Evolutionary conservation across 2,797 vertebrate species (phyloP).

Genomic region (Peromyscus aztecus): DNA sequence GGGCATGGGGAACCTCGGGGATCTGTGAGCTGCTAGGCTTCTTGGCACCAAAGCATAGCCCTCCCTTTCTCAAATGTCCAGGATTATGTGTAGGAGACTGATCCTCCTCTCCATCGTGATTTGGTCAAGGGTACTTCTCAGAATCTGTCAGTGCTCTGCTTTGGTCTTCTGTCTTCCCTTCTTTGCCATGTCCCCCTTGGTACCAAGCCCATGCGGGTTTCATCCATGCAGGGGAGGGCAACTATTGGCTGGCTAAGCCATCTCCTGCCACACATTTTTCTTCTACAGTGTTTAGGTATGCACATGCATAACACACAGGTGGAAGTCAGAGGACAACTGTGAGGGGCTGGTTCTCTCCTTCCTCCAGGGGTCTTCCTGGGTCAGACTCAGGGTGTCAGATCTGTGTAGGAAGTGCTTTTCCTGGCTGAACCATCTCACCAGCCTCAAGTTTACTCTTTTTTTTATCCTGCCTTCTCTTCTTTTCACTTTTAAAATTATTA

Average conservation of each 20-base stretch:
- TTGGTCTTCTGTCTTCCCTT: background rate
- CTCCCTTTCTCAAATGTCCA: slow-evolving; percentile 28
- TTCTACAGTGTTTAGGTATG: background rate
- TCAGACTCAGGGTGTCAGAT: too few species aligned
- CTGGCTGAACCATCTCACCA: background rate
- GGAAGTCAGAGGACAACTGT: background rate
- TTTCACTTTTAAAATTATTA: background rate
- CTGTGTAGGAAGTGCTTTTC: background rate
- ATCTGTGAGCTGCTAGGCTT: background rate
- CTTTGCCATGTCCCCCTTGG: background rate
- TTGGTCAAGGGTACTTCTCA: slow-evolving; percentile 4
- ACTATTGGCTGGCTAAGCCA: background rate
- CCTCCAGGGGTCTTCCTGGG: too few species aligned
- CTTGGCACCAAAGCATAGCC: background rate
- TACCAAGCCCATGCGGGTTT: background rate
- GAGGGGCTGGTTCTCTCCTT: background rate
- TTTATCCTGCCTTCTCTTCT: background rate
- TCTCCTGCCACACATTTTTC: background rate
- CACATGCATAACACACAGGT: background rate
- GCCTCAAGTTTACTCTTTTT: background rate
- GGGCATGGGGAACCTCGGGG: background rate
- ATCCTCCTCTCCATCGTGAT: background rate
- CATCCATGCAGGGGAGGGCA: background rate
- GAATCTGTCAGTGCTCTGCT: background rate
- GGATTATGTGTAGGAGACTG: background rate